Evolutionary conservation across 2,888 invertebrate genomes (phyloP).

Genomic region (Temnothorax rugatulus): DNA sequence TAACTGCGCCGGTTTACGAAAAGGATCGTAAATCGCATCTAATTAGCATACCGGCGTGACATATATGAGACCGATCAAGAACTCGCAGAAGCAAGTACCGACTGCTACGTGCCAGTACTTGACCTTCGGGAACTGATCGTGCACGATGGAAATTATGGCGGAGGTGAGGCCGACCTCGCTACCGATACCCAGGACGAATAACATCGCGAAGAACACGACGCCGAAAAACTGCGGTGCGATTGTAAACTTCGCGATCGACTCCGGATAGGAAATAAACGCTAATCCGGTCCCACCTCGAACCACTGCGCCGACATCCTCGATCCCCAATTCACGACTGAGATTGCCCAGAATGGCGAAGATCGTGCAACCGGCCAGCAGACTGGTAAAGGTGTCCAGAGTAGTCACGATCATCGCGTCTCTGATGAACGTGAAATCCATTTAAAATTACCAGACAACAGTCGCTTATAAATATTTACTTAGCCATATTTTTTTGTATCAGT

Average conservation of each 20-base stretch:
- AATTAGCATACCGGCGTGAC: slow-evolving; percentile 84
- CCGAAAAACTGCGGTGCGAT: slow-evolving; percentile 89
- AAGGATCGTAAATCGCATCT: neutral
- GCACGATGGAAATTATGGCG: slow-evolving; percentile 85
- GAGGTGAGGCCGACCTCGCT: slow-evolving; percentile 85
- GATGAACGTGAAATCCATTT: neutral
- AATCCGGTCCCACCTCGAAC: slow-evolving; percentile 92
- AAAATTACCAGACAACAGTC: neutral
- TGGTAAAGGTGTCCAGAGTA: slow-evolving; percentile 93
- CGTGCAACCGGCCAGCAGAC: slow-evolving; percentile 92
- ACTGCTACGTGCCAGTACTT: slow-evolving; percentile 84
- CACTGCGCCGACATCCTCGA: slow-evolving; percentile 89
- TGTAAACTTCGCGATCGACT: slow-evolving; percentile 92
- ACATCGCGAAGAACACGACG: slow-evolving; percentile 87
- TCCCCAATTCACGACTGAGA: slow-evolving; percentile 89
- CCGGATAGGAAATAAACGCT: slow-evolving; percentile 94
- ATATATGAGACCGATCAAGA: slow-evolving; percentile 85
- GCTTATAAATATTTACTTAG: neutral
- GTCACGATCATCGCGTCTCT: slow-evolving; percentile 93
- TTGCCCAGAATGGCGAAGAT: slow-evolving; percentile 95
- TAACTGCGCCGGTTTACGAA: slow-evolving; percentile 1
- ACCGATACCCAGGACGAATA: slow-evolving; percentile 87
- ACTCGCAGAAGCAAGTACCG: slow-evolving; percentile 83
- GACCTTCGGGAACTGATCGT: slow-evolving; percentile 85
- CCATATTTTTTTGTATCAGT: neutral